Conservation (phyloP, 2,113 vertebrate species). For the Tupaia tana region DNA sequence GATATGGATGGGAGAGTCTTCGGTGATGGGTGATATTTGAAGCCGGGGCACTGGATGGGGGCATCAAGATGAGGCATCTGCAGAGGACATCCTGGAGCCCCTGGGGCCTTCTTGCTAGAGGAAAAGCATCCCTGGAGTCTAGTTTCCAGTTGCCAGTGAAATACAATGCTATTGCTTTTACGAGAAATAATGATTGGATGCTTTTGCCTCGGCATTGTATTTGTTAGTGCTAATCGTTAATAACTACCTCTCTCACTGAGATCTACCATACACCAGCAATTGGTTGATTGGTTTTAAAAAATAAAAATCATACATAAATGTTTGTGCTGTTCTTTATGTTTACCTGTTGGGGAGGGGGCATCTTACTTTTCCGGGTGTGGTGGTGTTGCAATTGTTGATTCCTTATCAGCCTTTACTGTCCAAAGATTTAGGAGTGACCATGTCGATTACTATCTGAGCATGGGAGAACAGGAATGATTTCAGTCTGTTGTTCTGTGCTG, state of each 20-base stretch:
- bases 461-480: not conserved
- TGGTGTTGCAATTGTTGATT: not conserved
- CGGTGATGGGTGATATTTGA: not conserved
- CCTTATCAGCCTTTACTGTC: not conserved
- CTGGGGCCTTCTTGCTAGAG: not conserved
- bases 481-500: not conserved
- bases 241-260: not conserved
- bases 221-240: not conserved
- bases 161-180: not conserved
- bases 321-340: not conserved
- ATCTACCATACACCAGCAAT: not conserved
- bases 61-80: not conserved
- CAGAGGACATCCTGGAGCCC: rapidly evolving
- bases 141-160: not conserved
- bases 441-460: not conserved
- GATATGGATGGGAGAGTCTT: no score
- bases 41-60: no score
- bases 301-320: not conserved
- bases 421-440: not conserved
- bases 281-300: not conserved
- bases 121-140: no score
- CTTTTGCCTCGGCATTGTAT: not conserved
- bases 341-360: not conserved
- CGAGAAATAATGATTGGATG: not conserved
- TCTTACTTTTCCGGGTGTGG: not conserved